Base-by-base conservation (phyloP, 2,888 invertebrate genomes). In the Phaedon cochleariae region DNA sequence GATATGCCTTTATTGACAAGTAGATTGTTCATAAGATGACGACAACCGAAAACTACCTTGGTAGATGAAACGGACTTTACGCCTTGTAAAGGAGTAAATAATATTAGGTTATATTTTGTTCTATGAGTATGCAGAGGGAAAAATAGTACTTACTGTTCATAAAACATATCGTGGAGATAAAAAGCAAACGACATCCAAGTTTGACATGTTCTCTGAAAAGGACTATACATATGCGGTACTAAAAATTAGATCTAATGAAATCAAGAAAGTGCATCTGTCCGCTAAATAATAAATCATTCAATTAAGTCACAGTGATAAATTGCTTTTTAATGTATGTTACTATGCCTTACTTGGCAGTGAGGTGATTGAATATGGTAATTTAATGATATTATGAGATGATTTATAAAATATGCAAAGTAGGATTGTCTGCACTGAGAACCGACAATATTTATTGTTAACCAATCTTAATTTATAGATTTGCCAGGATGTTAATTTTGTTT, bases 301-400 rank as follows among this genome's bases (percentile, higher is more conserved):
- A 67, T 67, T 68, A 67, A 60, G 61, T 61, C 53, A 53, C 65
- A 62, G 37, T 69, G 64, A 69, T 69, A 66, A 68, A 69, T 69
- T 64, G 69, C 60, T 58, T 45, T 67, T 68, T 65, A 68, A 68
- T 66, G 60, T 61, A 65, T 63, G 58, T 69, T 58, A 61, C 62
- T 62, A 59, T 69, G 62, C 63, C 59, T 49, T 64, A 60, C 62
- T 64, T 62, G 63, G 63, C 61, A 65, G 37, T 17, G 63, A 59
- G 65, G 54, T 65, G 67, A 70, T 70, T 69, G 65, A 67, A 71
- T 69, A 65, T 69, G 69, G 69, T 69, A 67, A 69, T 64, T 64
- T 61, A 26, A 5, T 45, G 57, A 45, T 57, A 57, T 55, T 45
- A 55, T 37, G 41, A 58, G 62, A 55, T 46, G 54, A 62, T 62